Base-by-base conservation (phyloP, 1,140 invertebrate species). In the Kradibia gibbosae region DNA sequence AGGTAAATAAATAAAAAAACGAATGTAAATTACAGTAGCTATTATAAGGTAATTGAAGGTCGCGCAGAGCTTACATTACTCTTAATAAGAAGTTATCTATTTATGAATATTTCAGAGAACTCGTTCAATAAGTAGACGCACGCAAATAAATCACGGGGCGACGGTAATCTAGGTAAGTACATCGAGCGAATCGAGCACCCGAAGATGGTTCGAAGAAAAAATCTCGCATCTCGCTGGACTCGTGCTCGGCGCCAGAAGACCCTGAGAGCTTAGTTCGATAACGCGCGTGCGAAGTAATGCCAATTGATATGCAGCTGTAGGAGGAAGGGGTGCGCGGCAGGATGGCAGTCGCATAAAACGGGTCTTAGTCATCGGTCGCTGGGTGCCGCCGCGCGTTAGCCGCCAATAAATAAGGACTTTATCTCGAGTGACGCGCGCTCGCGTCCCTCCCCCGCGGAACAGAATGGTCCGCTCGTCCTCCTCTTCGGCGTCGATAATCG, bases 51-150 rank as follows among this genome's bases (percentile, higher is more conserved):
- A 17, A 39, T 74, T 39, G 25, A 53, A 73, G 25, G 48, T 73
- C n/a, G n/a, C 11, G 13, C 7, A 22, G 10, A 75, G 42, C 36
- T 36, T 42, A 74, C 31, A 74, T 74, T 31, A 53, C 15, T 74
- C 22, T n/a, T 57, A 74, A 74, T 74, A 74, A 39, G 34, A 31
- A 57, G 39, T 57, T 57, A 39, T 55, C 72, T 39, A 22, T 73
- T 73, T 48, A 73, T 50, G 71, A 28, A 73, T 53, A 31, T 22
- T 73, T 50, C 45, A 73, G 53, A 73, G 45, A 72, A 72, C n/a
- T 72, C 17, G 36, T 48, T 34, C 22, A 20, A 28, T 34, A 53
- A 73, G 20, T 34, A 34, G 25, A 73, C n/a, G n/a, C 3, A 22
- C 25, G 22, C 28, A 22, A 53, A 73, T 73, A 73, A 73, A 73